Evolutionary conservation across 35 echinoderm and acorn worm species (phyloP).

Genomic region (Holothuria glaberrima): DNA sequence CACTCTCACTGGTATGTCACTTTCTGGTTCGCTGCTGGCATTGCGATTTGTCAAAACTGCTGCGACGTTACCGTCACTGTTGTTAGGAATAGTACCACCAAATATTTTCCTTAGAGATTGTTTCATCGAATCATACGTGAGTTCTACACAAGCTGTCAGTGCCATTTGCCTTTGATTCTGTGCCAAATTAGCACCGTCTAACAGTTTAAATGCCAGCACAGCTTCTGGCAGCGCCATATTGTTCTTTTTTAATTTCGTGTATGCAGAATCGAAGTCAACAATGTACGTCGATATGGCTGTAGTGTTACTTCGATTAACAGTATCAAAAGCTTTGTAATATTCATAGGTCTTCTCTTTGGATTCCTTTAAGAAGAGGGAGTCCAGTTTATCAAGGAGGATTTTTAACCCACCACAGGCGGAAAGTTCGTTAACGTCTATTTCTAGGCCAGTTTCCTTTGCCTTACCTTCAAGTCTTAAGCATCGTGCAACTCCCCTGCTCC

Average conservation of each 20-base stretch:
- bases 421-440: not conserved
- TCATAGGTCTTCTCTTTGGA: slow-evolving; percentile 36
- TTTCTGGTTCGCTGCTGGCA: not conserved
- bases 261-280: slow-evolving; percentile 54
- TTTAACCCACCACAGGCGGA: not conserved
- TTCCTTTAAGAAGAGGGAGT: slow-evolving; percentile 33
- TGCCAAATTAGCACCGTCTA: not conserved
- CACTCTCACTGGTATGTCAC: slow-evolving; percentile 2
- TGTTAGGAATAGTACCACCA: not conserved
- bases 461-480: not conserved
- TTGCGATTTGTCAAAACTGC: not conserved
- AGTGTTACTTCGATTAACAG: not conserved
- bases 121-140: slow-evolving; percentile 43
- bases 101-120: slow-evolving; percentile 10
- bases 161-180: slow-evolving; percentile 30
- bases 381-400: slow-evolving; percentile 22
- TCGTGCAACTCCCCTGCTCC: not conserved
- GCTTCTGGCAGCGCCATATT: slow-evolving; percentile 49
- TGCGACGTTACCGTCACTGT: not conserved
- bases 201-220: slow-evolving; percentile 57
- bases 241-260: slow-evolving; percentile 31
- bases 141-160: slow-evolving; percentile 39
- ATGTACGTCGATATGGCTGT: slow-evolving; percentile 11
- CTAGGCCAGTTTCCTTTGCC: slow-evolving; percentile 17
- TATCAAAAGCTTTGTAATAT: slow-evolving; percentile 40